These are phyloP conservation scores for Hydrolagus colliei DNA, from an alignment of 2,797 vertebrate genomes.

Conservation along the genomic window DNA sequence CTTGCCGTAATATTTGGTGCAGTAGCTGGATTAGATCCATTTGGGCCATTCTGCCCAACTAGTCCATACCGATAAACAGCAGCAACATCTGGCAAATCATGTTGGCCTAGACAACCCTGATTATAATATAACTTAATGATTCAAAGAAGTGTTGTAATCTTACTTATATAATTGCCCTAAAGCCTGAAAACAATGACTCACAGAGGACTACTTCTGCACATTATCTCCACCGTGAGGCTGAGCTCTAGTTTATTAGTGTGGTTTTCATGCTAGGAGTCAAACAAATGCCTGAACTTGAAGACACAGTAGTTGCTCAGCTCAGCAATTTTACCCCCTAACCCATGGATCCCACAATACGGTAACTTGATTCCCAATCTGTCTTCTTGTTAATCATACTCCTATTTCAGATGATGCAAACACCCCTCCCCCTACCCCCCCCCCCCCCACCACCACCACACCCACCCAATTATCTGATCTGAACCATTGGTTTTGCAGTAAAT, in stretches of 20 bases:
- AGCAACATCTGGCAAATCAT: constrained; percentile 16
- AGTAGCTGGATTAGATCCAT: too few relatives aligned
- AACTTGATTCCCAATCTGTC: neutral
- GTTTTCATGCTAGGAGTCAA: neutral
- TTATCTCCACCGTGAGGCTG: neutral
- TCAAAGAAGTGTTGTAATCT: constrained; percentile 11
- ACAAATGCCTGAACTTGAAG: neutral
- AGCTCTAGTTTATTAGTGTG: neutral
- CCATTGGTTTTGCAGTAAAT: neutral
- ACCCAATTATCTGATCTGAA: neutral
- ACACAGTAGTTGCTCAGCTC: too few relatives aligned
- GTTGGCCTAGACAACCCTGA: neutral
- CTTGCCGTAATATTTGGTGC: too few relatives aligned
- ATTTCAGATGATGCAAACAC: neutral
- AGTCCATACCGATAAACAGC: constrained; percentile 1
- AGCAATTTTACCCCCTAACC: neutral
- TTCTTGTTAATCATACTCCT: neutral
- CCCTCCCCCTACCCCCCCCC: too few relatives aligned
- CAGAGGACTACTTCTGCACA: neutral
- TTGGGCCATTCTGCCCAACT: too few relatives aligned
- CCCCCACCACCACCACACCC: neutral
- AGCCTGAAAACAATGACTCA: constrained; percentile 1
- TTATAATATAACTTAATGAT: neutral
- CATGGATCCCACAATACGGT: neutral
- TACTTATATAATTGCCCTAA: neutral